Evolutionary conservation across 2,113 vertebrate genomes (phyloP).

Genomic region (Actinemys pallida): DNA sequence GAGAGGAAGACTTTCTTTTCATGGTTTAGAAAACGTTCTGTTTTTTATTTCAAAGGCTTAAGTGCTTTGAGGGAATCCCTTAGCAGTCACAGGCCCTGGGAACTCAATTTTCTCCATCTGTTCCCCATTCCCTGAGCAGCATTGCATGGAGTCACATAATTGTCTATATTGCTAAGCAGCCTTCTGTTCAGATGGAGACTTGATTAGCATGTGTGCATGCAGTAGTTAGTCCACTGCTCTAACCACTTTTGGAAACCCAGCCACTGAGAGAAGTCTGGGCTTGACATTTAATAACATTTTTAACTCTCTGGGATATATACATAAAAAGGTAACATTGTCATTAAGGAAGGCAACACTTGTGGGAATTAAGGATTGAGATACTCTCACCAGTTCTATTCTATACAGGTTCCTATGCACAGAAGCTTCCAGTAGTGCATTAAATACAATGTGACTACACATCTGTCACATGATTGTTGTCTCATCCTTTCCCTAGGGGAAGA

Average conservation of each 20-base stretch:
- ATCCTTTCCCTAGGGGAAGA: background rate
- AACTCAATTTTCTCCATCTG: constrained; percentile 80
- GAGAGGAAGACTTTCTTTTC: constrained; percentile 66
- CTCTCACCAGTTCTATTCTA: constrained; percentile 52
- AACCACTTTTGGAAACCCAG: constrained; percentile 67
- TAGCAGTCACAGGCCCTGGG: constrained; percentile 78
- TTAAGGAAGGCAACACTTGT: constrained; percentile 55
- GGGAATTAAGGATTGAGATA: constrained; percentile 64
- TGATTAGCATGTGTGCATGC: constrained; percentile 64
- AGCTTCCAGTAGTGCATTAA: background rate
- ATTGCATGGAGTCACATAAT: constrained; percentile 68
- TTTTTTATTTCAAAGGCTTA: constrained; percentile 78
- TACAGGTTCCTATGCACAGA: background rate
- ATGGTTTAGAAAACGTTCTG: constrained; percentile 68
- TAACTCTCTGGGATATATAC: constrained; percentile 55
- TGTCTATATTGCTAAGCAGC: constrained; percentile 78
- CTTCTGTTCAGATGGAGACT: constrained; percentile 74
- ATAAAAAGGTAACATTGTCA: constrained; percentile 72
- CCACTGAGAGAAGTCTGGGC: constrained; percentile 57
- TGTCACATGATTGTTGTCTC: background rate
- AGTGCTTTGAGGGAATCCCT: constrained; percentile 67
- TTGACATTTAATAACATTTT: constrained; percentile 67
- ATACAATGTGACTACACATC: background rate
- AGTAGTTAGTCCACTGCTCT: constrained; percentile 58
- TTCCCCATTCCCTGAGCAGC: constrained; percentile 70